Conservation (phyloP, 2,888 invertebrate genomes). For the Brenthis daphne region DNA sequence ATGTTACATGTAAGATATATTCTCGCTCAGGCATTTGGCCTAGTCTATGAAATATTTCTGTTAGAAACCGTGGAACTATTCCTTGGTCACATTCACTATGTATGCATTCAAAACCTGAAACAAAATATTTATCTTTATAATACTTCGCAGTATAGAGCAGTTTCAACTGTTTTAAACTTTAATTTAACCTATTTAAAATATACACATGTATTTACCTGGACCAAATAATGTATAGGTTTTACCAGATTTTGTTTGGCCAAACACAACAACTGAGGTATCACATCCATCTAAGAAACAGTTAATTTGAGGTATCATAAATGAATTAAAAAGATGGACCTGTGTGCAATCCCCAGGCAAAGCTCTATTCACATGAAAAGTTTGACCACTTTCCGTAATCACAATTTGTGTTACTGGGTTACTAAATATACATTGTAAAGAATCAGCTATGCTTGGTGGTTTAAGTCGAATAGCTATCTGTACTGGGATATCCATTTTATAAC, state of each 20-base stretch:
- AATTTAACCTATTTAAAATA: not conserved
- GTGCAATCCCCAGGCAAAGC: conserved; percentile 83
- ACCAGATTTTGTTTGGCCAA: conserved; percentile 86
- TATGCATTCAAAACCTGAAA: conserved; percentile 77
- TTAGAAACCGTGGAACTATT: conserved; percentile 86
- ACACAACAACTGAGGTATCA: conserved; percentile 87
- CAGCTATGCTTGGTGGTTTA: conserved; percentile 81
- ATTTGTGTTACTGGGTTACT: conserved; percentile 82
- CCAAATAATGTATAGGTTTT: conserved; percentile 89
- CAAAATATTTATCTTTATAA: conserved; percentile 15
- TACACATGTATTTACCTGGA: conserved; percentile 71
- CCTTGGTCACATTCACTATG: conserved; percentile 87
- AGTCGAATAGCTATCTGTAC: conserved; percentile 88
- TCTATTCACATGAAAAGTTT: conserved; percentile 79
- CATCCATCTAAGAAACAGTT: conserved; percentile 87
- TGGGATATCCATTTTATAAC: conserved; percentile 85
- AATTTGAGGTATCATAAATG: conserved; percentile 85
- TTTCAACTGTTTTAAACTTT: too few species aligned
- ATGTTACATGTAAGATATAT: conserved; percentile 86
- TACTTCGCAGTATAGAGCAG: not conserved
- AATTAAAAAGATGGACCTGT: conserved; percentile 84
- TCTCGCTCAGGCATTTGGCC: conserved; percentile 84
- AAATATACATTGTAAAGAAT: conserved; percentile 82
- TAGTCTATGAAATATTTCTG: conserved; percentile 86
- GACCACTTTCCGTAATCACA: conserved; percentile 83